A percentile compares a stretch with the other conserved stretches of the same genome.
These are phyloP conservation scores for Sisor rabdophorus DNA, from an alignment of 2,113 vertebrate genomes.

Conservation along the genomic window DNA sequence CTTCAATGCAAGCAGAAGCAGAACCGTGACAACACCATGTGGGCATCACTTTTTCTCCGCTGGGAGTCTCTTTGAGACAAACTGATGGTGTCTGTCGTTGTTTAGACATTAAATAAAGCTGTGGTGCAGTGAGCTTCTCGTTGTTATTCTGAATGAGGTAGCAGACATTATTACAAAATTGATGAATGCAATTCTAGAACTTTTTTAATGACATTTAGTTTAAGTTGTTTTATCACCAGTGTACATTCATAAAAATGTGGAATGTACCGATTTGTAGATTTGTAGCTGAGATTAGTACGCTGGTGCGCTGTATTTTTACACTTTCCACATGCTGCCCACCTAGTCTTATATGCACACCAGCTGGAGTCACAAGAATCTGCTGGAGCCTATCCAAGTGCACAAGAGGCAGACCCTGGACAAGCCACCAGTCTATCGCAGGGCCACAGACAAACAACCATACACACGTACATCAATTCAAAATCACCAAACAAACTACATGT, in stretches of 20 bases:
- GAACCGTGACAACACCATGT: conserved; percentile 66
- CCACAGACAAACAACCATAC: no score
- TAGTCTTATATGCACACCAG: conserved; percentile 84
- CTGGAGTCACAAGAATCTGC: no score
- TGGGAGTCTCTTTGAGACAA: conserved; percentile 45
- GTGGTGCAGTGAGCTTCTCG: conserved; percentile 19
- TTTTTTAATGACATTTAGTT: neutral
- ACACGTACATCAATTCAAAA: no score
- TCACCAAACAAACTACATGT: neutral
- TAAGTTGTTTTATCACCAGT: neutral
- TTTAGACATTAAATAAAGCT: conserved; percentile 34
- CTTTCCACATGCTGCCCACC: conserved; percentile 88
- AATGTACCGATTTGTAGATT: neutral
- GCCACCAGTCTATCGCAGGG: no score
- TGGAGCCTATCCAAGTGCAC: conserved; percentile 80
- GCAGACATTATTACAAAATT: neutral
- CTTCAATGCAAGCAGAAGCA: conserved; percentile 36
- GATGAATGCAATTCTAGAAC: conserved; percentile 1
- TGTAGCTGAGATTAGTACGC: neutral
- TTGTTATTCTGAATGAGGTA: conserved; percentile 13
- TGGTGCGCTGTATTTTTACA: conserved; percentile 13
- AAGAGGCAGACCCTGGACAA: neutral
- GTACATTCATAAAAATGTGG: no score
- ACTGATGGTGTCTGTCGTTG: conserved; percentile 55
- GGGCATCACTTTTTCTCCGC: conserved; percentile 55